Percentiles rank a stretch among this genome's conserved stretches.
Conservation (phyloP, 2,797 vertebrate genomes). For the Fistularia commersonii region DNA sequence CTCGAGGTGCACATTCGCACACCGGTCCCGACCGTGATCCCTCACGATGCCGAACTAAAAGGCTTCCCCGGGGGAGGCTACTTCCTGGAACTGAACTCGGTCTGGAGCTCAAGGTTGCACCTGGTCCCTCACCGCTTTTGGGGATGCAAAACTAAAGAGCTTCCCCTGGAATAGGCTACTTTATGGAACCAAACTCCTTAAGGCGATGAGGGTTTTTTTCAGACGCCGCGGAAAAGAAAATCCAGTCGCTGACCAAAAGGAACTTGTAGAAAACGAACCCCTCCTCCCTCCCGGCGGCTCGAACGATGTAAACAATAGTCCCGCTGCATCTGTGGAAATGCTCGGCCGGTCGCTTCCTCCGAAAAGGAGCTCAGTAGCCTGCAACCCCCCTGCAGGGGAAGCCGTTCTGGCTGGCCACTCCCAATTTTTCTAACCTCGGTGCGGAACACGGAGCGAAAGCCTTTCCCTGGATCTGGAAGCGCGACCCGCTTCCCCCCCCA, state of each 20-base stretch:
- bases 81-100: no score
- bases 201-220: conserved; percentile 34
- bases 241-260: conserved; percentile 39
- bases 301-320: conserved; percentile 57
- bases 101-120: no score
- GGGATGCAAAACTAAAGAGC: no score
- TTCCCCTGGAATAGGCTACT: no score
- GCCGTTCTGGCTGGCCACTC: conserved; percentile 17
- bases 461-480: conserved; percentile 13
- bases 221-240: conserved; percentile 48
- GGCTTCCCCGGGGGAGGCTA: no score
- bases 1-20: no score
- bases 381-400: background rate
- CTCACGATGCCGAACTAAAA: no score
- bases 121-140: no score
- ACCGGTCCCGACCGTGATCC: no score
- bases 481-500: conserved; percentile 3
- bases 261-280: conserved; percentile 46
- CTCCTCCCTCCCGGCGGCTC: conserved; percentile 11
- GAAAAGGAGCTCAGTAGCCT: no score
- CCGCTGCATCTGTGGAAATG: conserved; percentile 19
- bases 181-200: no score
- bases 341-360: conserved; percentile 14
- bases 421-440: conserved; percentile 17
- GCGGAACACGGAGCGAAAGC: conserved; percentile 12